Base-by-base conservation (phyloP, 2,888 invertebrate species). In the Troglohyphantes excavatus region DNA sequence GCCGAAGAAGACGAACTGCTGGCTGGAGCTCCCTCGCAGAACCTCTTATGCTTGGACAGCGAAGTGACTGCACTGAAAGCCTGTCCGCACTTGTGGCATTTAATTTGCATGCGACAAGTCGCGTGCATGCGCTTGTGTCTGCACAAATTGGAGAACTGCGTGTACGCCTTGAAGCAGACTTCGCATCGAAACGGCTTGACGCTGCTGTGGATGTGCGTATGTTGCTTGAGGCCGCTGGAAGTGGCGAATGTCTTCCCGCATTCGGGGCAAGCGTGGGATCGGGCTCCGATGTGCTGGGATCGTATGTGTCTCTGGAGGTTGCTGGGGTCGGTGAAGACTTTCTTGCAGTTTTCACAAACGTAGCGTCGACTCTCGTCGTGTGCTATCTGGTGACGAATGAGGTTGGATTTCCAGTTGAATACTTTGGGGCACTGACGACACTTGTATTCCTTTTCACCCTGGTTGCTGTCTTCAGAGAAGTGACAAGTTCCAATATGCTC, bases 91-190 rank as follows among this genome's bases (percentile, higher is more conserved):
- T 98, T 98, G 93, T 95, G 96, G 94, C 99, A 99, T 94, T 98
- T 98, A 93, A 97, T 97, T 93, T 97, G 96, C 94, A 96, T 96
- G 92, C 98, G 96, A 94, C 99, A 99, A 93, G 97, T 97, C 82
- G 97, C 96, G 95, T 99, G 99, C 98, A 99, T 99, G 87, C 99
- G 97, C 93, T 98, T 98, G 95, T 99, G 99, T n/a, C 99, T 96
- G 93, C 99, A 99, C 93, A 99, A 95, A 94, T 99, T 99, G 59
- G 99, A 99, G 94, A 99, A 99, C 94, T 99, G 99, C 2, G 99
- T 99, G 95, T 99, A 99, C 11, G 98, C 96, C 95, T 99, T 99
- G 93, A 96, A 96, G 95, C 99, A 99, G 92, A 98, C 97, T 91
- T 93, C 93, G 90, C 94, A 94, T 95, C 96, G 96, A 94, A 99